These are phyloP conservation scores for Bedellia somnulentella DNA, from an alignment of 2,888 invertebrate genomes.

Conservation along the genomic window DNA sequence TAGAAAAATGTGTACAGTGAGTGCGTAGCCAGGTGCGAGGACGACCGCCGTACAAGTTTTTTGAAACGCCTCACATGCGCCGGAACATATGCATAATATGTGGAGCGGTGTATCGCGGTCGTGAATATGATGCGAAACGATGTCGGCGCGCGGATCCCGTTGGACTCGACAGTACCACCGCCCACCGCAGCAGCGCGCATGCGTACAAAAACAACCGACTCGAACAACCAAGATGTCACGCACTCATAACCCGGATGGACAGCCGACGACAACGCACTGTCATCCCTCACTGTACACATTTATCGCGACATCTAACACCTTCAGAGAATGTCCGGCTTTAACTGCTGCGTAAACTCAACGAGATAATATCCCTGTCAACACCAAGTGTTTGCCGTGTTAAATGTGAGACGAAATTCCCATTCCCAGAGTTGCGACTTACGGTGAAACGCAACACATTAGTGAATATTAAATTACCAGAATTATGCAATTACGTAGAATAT, in stretches of 20 bases:
- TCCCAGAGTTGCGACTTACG: too few species aligned
- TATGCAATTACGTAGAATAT: too few species aligned
- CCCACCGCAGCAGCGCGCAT: conserved; percentile 48
- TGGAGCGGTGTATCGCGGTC: conserved; percentile 55
- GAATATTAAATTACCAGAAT: too few species aligned
- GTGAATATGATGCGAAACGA: conserved; percentile 53
- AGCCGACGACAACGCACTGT: conserved; percentile 34
- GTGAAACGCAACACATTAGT: too few species aligned
- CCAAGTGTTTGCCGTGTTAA: too few species aligned
- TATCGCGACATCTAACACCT: too few species aligned
- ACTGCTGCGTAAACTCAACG: too few species aligned
- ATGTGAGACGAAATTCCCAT: too few species aligned
- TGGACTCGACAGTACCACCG: conserved; percentile 53
- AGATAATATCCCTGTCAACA: too few species aligned
- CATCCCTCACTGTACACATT: too few species aligned
- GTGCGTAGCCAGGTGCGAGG: conserved; percentile 1
- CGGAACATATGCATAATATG: conserved; percentile 48
- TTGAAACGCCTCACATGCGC: not conserved
- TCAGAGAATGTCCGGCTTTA: too few species aligned
- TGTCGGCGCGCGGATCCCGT: conserved; percentile 52
- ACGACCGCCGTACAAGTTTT: not conserved
- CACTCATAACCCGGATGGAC: conserved; percentile 40
- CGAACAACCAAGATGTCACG: conserved; percentile 44
- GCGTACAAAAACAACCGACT: conserved; percentile 50
- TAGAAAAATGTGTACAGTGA: conserved; percentile 2